These are phyloP conservation scores for Anthopleura xanthogrammica DNA, from an alignment of 92 coral and sea anemone genomes.

Conservation along the genomic window DNA sequence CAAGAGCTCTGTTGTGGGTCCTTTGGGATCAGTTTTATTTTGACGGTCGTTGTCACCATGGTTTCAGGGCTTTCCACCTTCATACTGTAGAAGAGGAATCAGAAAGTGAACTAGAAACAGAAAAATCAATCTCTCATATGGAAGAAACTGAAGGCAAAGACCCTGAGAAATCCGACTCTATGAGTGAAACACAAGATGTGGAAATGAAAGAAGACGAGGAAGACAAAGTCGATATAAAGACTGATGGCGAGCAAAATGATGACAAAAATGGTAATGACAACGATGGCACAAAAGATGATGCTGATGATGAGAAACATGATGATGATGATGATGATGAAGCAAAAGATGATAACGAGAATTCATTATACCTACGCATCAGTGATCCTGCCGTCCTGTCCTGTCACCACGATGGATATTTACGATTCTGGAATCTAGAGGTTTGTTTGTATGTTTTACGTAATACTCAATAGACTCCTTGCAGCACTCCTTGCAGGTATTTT, in stretches of 20 bases:
- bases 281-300: slow-evolving; percentile 18
- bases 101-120: slow-evolving; percentile 30
- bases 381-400: slow-evolving; percentile 80
- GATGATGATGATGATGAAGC: slow-evolving; percentile 14
- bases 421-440: slow-evolving; percentile 92
- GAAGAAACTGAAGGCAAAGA: slow-evolving; percentile 20
- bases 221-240: slow-evolving; percentile 10
- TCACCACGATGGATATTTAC: slow-evolving; percentile 91
- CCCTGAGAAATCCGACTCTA: slow-evolving; percentile 14
- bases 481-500: too few species aligned
- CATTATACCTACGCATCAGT: slow-evolving; percentile 64
- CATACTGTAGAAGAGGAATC: slow-evolving; percentile 35
- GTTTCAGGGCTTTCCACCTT: slow-evolving; percentile 13
- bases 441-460: slow-evolving; percentile 14
- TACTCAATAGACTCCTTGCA: too few species aligned
- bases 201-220: slow-evolving; percentile 42
- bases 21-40: not conserved
- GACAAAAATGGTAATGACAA: slow-evolving; percentile 28
- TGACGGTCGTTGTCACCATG: not conserved
- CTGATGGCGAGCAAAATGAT: slow-evolving; percentile 29
- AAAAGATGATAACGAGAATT: slow-evolving; percentile 35
- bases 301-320: slow-evolving; percentile 10
- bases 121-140: not conserved
- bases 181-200: slow-evolving; percentile 2
- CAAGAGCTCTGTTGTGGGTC: not conserved